Evolutionary conservation across 2,797 vertebrate species (phyloP).

Genomic region (Odontamblyopus lacepedii): DNA sequence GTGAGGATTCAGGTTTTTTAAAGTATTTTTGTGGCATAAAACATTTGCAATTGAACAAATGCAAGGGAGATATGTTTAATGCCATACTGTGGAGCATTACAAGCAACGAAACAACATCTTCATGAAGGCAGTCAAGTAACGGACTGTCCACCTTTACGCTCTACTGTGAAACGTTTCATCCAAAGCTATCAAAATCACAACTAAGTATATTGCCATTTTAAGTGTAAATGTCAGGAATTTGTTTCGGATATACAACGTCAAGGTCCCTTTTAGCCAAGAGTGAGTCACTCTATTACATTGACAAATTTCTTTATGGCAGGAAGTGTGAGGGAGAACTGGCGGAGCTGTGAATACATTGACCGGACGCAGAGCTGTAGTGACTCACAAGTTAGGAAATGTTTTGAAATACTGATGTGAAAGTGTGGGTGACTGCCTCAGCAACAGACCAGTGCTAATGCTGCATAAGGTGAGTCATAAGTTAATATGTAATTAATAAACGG

Average conservation of each 20-base stretch:
- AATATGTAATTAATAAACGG: neutral
- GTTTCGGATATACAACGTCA: neutral
- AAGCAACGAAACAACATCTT: too few relatives aligned
- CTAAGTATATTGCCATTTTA: too few relatives aligned
- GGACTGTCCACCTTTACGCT: too few relatives aligned
- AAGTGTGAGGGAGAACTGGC: slow-evolving; percentile 7
- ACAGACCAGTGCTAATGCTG: neutral
- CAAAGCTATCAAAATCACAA: too few relatives aligned
- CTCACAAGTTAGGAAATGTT: slow-evolving; percentile 12
- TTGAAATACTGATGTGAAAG: neutral
- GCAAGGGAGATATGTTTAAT: too few relatives aligned
- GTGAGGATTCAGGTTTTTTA: too few relatives aligned
- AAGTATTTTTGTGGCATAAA: too few relatives aligned
- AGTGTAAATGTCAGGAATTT: too few relatives aligned
- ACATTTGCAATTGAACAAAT: too few relatives aligned
- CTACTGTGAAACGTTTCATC: too few relatives aligned
- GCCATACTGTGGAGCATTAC: too few relatives aligned
- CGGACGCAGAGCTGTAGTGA: slow-evolving; percentile 11
- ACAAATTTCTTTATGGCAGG: neutral
- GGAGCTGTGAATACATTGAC: neutral
- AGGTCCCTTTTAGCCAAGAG: neutral
- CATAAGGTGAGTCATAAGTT: neutral
- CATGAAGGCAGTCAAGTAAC: too few relatives aligned
- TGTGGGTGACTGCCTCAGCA: neutral
- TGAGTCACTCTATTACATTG: slow-evolving; percentile 16